phyloP scores from a whole-genome alignment of 2,888 invertebrate species.

The Allacma fusca region DNA sequence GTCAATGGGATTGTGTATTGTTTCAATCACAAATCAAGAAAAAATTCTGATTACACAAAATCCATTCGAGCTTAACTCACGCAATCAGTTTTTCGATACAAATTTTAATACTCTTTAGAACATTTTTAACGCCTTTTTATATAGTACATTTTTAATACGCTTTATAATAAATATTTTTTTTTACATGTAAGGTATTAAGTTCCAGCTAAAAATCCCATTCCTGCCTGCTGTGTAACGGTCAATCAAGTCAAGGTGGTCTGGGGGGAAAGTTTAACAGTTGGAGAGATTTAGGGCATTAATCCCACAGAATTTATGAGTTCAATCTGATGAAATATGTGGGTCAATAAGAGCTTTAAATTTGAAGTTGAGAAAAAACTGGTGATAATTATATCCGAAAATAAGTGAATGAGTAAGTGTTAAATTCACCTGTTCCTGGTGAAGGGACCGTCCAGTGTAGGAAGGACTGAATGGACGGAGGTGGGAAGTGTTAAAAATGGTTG shows the following conservation, averaged over 20 bases:
- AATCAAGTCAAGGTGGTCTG: background rate
- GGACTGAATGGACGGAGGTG: background rate
- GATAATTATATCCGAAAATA: background rate
- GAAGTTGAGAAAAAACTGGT: background rate
- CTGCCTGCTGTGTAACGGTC: background rate
- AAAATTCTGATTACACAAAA: too few species aligned
- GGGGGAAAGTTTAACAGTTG: background rate
- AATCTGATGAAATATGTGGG: constrained; percentile 4
- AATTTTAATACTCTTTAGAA: too few species aligned
- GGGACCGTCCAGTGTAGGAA: background rate
- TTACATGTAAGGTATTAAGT: too few species aligned
- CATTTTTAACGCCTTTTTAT: too few species aligned
- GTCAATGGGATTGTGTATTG: too few species aligned
- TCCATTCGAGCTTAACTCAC: too few species aligned
- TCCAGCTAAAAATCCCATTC: too few species aligned
- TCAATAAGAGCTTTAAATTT: constrained; percentile 11
- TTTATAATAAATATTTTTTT: too few species aligned
- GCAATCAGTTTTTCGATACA: too few species aligned
- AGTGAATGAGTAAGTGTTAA: background rate
- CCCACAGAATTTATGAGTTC: background rate
- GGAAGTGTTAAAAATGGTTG: background rate
- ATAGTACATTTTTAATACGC: too few species aligned
- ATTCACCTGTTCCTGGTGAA: constrained; percentile 14
- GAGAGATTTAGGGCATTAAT: background rate
- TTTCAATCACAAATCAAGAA: too few species aligned